Base-by-base conservation (phyloP, 1,140 invertebrate species). In the Papilio helenus region DNA sequence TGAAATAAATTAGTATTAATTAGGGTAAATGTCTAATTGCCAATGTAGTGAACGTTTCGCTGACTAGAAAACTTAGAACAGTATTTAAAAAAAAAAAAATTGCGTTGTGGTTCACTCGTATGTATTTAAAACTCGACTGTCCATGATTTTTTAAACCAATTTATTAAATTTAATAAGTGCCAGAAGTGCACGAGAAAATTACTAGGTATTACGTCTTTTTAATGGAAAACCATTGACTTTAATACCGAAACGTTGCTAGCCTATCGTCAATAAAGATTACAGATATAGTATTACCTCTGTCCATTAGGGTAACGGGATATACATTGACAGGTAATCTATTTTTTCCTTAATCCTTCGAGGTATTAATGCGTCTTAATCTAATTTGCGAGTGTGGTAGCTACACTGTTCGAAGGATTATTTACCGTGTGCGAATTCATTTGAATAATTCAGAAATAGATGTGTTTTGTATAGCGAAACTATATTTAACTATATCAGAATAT, bases 361-460 rank as follows among this genome's bases (percentile, higher is more conserved):
- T 68, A 68, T 68, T 34, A 68, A 68, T 29, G 26, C 2, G 61
- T 68, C 61, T 29, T 68, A 68, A 68, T 68, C 61, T 68, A 12
- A 68, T 68, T 68, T 16, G 8, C 12, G 14, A 29, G 61, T 29
- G 26, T 34, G 14, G 12, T 68, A 68, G n/a, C 16, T 55, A 61
- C 12, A 61, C 5, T 4, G 58, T 20, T 26, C 9, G 58, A 12
- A 26, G 23, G 61, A 68, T 29, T 68, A 61, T 23, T 61, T 61
- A 68, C 23, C 14, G 26, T 34, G 61, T 29, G 26, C 29, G 12
- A 34, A 3, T 68, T 29, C 14, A 34, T 29, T 29, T 68, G 14
- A 68, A 29, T 16, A 68, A 68, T 68, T 61, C 23, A 61, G 9
- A 10, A 3, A 61, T 26, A 61, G 23, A 61, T 26, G 20, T 61